A percentile compares a stretch with the other conserved stretches of the same genome.
phyloP scores from a whole-genome alignment of 2,888 invertebrate genomes.

The Chrysotoxum bicinctum region DNA sequence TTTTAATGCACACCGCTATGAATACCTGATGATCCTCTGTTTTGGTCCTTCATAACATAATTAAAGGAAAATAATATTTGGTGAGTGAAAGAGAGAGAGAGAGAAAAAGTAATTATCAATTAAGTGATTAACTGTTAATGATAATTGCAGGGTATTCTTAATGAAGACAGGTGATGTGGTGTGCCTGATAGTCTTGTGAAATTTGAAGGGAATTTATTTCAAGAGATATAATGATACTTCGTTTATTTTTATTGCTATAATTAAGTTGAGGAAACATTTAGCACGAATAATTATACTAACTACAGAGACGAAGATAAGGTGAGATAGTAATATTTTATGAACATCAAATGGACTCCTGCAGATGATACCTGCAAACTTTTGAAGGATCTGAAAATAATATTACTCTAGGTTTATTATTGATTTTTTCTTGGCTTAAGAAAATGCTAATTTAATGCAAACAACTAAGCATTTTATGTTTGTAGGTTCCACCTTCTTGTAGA shows the following conservation, averaged over 20 bases:
- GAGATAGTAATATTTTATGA: conserved; percentile 3
- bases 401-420: too few species aligned
- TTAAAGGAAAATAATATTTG: conserved; percentile 39
- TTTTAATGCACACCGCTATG: conserved; percentile 18
- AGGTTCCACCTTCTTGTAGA: too few species aligned
- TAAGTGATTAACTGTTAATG: conserved; percentile 56
- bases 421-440: too few species aligned
- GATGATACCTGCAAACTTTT: not conserved
- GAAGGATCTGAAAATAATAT: not conserved
- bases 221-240: conserved; percentile 26
- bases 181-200: conserved; percentile 15
- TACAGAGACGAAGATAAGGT: not conserved
- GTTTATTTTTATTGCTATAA: conserved; percentile 19
- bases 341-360: not conserved
- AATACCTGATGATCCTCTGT: conserved; percentile 54
- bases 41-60: conserved; percentile 35
- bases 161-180: conserved; percentile 37
- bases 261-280: conserved; percentile 9
- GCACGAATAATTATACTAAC: conserved; percentile 1
- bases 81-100: not conserved
- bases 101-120: conserved; percentile 49
- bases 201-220: conserved; percentile 13
- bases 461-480: too few species aligned
- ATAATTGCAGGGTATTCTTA: conserved; percentile 40
- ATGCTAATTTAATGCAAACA: too few species aligned